These are phyloP conservation scores for Pachydiplax longipennis DNA, from an alignment of 2,888 invertebrate species.

Conservation along the genomic window DNA sequence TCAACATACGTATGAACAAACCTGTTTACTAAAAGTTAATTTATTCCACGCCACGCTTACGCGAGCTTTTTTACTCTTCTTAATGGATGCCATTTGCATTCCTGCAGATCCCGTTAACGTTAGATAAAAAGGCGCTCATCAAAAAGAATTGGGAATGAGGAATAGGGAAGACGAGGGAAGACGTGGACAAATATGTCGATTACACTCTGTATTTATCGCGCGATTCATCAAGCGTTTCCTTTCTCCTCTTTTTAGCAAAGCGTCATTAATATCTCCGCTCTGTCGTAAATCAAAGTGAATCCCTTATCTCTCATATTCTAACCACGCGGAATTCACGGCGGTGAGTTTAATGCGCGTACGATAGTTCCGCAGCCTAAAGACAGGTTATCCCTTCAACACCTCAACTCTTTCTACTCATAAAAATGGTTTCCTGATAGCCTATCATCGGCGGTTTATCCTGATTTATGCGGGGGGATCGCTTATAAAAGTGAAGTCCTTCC, in stretches of 20 bases:
- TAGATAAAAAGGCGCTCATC: not conserved
- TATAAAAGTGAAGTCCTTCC: too few relatives aligned
- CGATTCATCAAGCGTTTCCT: not conserved
- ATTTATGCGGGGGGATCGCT: too few relatives aligned
- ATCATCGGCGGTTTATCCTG: too few relatives aligned
- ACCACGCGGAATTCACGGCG: not conserved
- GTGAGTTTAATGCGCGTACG: not conserved
- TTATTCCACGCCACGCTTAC: not conserved
- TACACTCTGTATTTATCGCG: not conserved
- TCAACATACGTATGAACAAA: not conserved
- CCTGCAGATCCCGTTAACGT: not conserved
- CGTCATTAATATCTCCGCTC: not conserved
- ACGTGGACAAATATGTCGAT: not conserved
- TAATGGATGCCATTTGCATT: not conserved
- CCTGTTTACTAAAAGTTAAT: not conserved
- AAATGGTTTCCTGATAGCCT: too few relatives aligned
- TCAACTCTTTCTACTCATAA: too few relatives aligned
- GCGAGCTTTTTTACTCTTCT: not conserved
- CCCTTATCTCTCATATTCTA: not conserved
- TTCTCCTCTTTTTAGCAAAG: not conserved
- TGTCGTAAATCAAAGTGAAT: not conserved
- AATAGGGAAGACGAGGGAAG: not conserved
- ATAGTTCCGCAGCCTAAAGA: not conserved
- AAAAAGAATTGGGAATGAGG: not conserved
- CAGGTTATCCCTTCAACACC: not conserved